Conservation (phyloP, 2,888 invertebrate genomes). For the Desoria tigrina region DNA sequence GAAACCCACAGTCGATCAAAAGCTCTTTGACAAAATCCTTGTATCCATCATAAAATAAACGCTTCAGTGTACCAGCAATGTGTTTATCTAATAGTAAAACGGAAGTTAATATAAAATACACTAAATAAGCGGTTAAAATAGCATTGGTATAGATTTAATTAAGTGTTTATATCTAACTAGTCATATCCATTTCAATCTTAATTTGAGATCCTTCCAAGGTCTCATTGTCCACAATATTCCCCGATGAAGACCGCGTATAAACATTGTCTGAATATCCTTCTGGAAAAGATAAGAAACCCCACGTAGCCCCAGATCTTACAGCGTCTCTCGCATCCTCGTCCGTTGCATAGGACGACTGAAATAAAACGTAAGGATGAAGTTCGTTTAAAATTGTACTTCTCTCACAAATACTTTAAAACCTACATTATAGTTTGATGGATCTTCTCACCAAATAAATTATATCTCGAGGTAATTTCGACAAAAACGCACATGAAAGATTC, state of each 20-base stretch:
- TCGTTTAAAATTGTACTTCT: too few species aligned
- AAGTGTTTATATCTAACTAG: slow-evolving; percentile 29
- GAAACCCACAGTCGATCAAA: slow-evolving; percentile 32
- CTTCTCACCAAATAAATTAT: slow-evolving; percentile 13
- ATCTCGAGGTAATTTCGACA: slow-evolving; percentile 32
- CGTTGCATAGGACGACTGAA: slow-evolving; percentile 30
- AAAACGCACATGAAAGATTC: slow-evolving; percentile 33
- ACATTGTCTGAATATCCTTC: slow-evolving; percentile 29
- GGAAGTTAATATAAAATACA: background rate
- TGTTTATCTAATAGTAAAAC: slow-evolving; percentile 31
- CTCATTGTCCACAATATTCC: slow-evolving; percentile 36
- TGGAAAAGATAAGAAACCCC: slow-evolving; percentile 43
- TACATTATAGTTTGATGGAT: too few species aligned
- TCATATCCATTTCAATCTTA: slow-evolving; percentile 36
- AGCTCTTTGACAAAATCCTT: slow-evolving; percentile 34
- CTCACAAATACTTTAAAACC: too few species aligned
- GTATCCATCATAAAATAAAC: slow-evolving; percentile 34
- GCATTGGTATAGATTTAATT: too few species aligned
- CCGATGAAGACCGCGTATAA: slow-evolving; percentile 31
- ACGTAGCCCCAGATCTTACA: slow-evolving; percentile 30
- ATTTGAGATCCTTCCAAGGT: slow-evolving; percentile 37
- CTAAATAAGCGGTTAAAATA: background rate
- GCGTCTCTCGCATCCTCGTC: slow-evolving; percentile 31
- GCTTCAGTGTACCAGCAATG: slow-evolving; percentile 32
- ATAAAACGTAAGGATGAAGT: too few species aligned